A percentile compares a stretch with the other conserved stretches of the same genome.
Evolutionary conservation across 2,797 vertebrate species (phyloP).

Genomic region (Tenualosa ilisha): DNA sequence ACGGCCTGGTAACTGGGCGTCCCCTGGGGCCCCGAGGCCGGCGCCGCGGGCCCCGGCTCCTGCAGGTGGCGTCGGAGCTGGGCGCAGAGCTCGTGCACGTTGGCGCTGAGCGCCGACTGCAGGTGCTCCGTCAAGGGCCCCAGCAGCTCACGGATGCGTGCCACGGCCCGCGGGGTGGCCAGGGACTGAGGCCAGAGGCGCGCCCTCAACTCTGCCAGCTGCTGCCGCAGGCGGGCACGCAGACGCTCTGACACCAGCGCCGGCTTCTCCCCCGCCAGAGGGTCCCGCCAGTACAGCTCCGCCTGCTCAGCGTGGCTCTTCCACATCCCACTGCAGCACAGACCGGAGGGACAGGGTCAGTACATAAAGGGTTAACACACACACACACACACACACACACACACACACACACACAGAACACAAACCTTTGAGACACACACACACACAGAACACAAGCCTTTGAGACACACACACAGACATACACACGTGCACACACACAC

Average conservation of each 20-base stretch:
- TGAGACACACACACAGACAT: background rate
- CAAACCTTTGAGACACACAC: background rate
- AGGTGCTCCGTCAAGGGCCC: conserved; percentile 69
- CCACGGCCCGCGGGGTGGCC: conserved; percentile 48
- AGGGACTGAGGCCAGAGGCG: conserved; percentile 66
- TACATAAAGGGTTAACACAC: background rate
- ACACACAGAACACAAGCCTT: background rate
- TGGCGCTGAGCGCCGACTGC: conserved; percentile 66
- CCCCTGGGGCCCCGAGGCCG: conserved; percentile 39
- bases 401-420: background rate
- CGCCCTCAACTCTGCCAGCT: conserved; percentile 71
- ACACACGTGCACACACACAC: conserved; percentile 18
- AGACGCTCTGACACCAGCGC: conserved; percentile 71
- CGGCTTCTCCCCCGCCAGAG: conserved; percentile 69
- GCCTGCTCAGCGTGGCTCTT: conserved; percentile 71
- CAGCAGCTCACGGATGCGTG: conserved; percentile 65
- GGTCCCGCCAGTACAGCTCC: conserved; percentile 63
- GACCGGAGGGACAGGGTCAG: background rate
- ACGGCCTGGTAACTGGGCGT: conserved; percentile 55
- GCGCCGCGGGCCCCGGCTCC: conserved; percentile 52
- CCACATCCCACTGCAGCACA: conserved; percentile 62
- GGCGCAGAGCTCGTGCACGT: conserved; percentile 68
- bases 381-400: conserved; percentile 11
- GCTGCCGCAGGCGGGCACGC: conserved; percentile 67
- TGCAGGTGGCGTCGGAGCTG: conserved; percentile 66